Percentiles rank a stretch among this genome's conserved stretches.
phyloP scores from a whole-genome alignment of 2,113 vertebrate genomes.

The Nerophis ophidion region DNA sequence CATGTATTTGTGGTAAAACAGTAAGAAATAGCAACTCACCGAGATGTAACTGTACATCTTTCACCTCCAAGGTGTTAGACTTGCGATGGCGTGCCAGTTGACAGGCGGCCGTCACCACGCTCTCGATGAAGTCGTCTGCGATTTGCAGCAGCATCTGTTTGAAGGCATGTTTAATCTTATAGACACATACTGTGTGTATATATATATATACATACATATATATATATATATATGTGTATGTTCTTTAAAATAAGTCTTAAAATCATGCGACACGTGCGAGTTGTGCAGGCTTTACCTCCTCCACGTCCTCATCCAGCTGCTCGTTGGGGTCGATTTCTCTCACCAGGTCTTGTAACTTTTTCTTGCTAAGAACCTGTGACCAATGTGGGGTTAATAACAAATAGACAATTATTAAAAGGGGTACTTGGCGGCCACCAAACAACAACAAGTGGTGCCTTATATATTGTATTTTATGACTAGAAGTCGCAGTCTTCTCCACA shows the following conservation, averaged over 20 bases:
- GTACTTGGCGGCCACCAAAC: too few species aligned
- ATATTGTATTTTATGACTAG: too few species aligned
- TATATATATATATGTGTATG: too few species aligned
- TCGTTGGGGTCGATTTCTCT: constrained; percentile 97
- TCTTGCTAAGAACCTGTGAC: constrained; percentile 90
- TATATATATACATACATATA: too few species aligned
- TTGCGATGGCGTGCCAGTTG: constrained; percentile 95
- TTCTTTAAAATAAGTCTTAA: too few species aligned
- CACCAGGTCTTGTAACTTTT: constrained; percentile 96
- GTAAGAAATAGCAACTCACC: constrained; percentile 65
- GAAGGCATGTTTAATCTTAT: neutral
- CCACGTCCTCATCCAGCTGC: constrained; percentile 97
- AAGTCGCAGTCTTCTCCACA: too few species aligned
- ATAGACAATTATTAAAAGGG: too few species aligned
- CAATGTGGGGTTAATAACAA: neutral
- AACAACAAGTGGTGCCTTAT: too few species aligned
- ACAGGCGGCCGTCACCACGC: constrained; percentile 94
- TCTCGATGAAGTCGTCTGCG: constrained; percentile 97
- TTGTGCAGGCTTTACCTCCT: constrained; percentile 75
- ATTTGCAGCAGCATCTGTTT: constrained; percentile 94
- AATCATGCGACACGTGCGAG: neutral
- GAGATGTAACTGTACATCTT: constrained; percentile 95
- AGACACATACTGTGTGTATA: too few species aligned
- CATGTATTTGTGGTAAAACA: neutral
- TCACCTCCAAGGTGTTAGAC: constrained; percentile 95